Evolutionary conservation across 2,113 vertebrate genomes (phyloP), one percentile per base, ranked within the genome.

Genomic region (Mungos mungo): DNA sequence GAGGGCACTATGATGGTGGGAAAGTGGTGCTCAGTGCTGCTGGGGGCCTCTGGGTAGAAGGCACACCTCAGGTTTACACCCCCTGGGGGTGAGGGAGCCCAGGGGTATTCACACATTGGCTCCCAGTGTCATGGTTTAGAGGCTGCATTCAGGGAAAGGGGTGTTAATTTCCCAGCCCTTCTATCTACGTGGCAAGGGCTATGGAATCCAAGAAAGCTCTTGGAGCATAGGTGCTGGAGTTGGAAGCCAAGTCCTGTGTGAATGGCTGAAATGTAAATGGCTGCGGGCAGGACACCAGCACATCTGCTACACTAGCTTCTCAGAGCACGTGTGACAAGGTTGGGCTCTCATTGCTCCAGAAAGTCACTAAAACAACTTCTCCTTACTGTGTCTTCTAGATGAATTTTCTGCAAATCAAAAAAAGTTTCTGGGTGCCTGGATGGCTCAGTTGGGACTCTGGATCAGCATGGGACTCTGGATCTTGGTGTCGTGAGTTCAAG

Each of bases 361-460:
- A 77, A 84, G 27, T 79, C 50, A 65, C 57, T 47, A 9, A 60
- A 80, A 94, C 21, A 27, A 33, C 35, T 33, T 29, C 21, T 65
- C 25, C 88, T 84, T 47, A 52, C 68, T 66, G 45, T 90, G 50
- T 90, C 82, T 95, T 88, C 85, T 33, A 10, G 25, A 23, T 47
- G 54, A 12, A 79, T 79, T 95, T 93, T 77, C 76, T 94, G 41
- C n/a, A 90, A 82, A 83, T 45, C n/a, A 50, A 41, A 72, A 76
- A 45, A 77, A 14, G 45, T 18, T 31, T 31, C 3, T 3, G 27
- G 74, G 41, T 77, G 74, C 7, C 7, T 18, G 41, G 74, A 27
- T 77, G 74, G 27, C 41, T 77, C 7, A 47, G 74, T 77, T 0
- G 2, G 27, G n/a, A n/a, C n/a, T n/a, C n/a, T n/a, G n/a, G n/a